These are phyloP conservation scores for Lipophrys pholis DNA, from an alignment of 2,113 vertebrate genomes.

Conservation along the genomic window DNA sequence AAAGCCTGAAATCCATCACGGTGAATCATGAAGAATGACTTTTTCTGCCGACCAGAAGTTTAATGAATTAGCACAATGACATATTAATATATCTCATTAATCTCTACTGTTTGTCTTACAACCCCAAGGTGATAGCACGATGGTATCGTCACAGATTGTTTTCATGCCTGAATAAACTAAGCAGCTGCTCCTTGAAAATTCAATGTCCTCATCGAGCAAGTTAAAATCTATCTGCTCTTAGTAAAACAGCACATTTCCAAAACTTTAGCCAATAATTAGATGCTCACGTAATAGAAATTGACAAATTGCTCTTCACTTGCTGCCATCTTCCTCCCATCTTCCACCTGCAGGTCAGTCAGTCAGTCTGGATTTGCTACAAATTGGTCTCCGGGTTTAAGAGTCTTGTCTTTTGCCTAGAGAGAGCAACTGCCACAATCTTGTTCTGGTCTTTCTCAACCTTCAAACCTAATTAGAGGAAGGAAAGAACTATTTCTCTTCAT, in stretches of 20 bases:
- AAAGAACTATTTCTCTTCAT: slow-evolving; percentile 59
- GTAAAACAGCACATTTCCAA: no score
- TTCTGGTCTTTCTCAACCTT: slow-evolving; percentile 68
- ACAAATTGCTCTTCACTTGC: not conserved
- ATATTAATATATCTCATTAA: not conserved
- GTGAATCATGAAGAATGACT: no score
- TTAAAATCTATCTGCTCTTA: no score
- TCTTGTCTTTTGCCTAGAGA: slow-evolving; percentile 58
- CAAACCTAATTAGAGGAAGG: slow-evolving; percentile 70
- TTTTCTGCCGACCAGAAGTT: not conserved
- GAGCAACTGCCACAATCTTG: slow-evolving; percentile 62
- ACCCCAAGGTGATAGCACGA: not conserved
- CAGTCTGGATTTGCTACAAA: slow-evolving; percentile 70
- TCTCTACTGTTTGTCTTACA: not conserved
- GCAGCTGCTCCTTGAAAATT: no score
- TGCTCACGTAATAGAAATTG: slow-evolving; percentile 11
- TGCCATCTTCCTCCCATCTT: not conserved
- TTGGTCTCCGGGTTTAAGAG: slow-evolving; percentile 64
- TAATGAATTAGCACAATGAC: not conserved
- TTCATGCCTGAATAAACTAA: no score
- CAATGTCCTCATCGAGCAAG: no score
- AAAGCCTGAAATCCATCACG: no score
- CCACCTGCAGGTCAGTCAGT: slow-evolving; percentile 38
- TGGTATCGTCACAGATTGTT: no score
- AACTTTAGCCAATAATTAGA: not conserved